These are phyloP conservation scores for Ornithorhynchus anatinus DNA, from an alignment of 2,113 vertebrate genomes.

Conservation along the genomic window DNA sequence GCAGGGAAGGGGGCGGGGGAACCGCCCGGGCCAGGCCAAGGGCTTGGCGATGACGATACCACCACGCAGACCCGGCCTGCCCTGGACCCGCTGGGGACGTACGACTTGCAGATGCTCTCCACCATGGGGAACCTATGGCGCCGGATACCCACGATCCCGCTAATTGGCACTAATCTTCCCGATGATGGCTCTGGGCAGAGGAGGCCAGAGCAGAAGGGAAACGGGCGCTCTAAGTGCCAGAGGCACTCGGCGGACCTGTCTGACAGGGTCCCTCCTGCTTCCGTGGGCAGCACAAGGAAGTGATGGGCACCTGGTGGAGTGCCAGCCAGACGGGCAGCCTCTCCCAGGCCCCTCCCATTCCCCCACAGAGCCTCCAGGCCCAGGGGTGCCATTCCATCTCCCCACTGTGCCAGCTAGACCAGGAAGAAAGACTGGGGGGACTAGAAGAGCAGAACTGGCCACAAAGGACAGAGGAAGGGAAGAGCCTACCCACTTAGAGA, in stretches of 20 bases:
- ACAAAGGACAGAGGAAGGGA: too few species aligned
- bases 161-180: not conserved
- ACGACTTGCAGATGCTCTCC: not conserved
- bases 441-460: too few species aligned
- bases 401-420: too few species aligned
- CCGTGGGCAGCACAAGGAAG: not conserved
- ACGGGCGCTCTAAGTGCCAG: rapidly evolving
- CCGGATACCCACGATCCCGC: not conserved
- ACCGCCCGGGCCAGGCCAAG: not conserved
- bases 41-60: not conserved
- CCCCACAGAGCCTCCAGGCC: not conserved
- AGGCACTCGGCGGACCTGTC: rapidly evolving
- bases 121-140: not conserved
- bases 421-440: too few species aligned
- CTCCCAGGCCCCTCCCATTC: too few species aligned
- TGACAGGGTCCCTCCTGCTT: not conserved
- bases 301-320: not conserved
- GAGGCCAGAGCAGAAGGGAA: not conserved
- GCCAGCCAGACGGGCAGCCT: not conserved
- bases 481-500: not conserved
- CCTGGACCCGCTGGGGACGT: not conserved
- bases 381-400: not conserved
- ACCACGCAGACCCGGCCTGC: not conserved
- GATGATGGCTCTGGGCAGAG: not conserved
- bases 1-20: not conserved